Evolutionary conservation across 2,797 vertebrate genomes (phyloP), one percentile per base, ranked within the genome.

Genomic region (Aulostomus chinensis): DNA sequence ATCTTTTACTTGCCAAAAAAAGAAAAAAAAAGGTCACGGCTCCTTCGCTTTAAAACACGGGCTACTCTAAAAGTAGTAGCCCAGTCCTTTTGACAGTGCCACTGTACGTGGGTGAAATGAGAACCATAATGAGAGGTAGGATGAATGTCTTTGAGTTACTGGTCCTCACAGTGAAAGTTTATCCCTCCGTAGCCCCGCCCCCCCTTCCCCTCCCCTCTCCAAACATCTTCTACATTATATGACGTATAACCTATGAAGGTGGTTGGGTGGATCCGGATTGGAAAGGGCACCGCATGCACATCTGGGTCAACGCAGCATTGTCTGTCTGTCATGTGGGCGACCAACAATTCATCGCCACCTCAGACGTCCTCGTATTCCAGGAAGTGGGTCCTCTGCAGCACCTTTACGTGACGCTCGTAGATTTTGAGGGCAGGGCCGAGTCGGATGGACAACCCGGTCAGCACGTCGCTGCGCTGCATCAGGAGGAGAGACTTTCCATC

Each of bases 341-440:
- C 58, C 51, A 28, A 39, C 39, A 43, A 35, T 14, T 21, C 29
- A 15, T 39, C 30, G 0, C 15, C 35, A 14, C 67, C 83, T 86
- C 88, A 91, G 46, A 94, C 85, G 7, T 92, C 84, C 32, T 93
- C 89, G 0, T 88, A 93, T 5, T 94, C 94, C 79, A 94, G 90
- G 60, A 96, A 96, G 76, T 96, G 94, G 86, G 92, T 93, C 79
- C 92, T 92, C 78, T 96, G 95, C 46, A 96, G 89, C 73, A 93
- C 91, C 79, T 96, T 96, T 18, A 96, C 89, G 2, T 96, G 95
- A 20, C 93, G 92, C 88, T 96, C 94, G 0, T 96, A 96, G 79
- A 96, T 96, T 78, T 96, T 96, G 50, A 96, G 93, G 29, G 95
- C 95, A 0, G 95, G 95, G 29, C 95, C 95, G 5, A 96, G 92